Evolutionary conservation across 2,113 vertebrate genomes (phyloP).

Genomic region (Steatornis caripensis): DNA sequence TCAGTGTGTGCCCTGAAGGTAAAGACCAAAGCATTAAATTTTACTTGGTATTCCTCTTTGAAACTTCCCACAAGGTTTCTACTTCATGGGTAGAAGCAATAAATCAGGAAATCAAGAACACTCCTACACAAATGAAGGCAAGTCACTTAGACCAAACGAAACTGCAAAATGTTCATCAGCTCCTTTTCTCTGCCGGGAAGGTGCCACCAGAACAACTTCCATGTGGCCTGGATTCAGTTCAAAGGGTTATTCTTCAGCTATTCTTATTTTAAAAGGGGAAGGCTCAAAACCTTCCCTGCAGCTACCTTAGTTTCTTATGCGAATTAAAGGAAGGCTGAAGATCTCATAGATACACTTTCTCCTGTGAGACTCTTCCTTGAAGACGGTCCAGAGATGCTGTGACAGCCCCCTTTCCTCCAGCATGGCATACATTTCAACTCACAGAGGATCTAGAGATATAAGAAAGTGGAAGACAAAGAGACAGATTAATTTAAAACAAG

Average conservation of each 20-base stretch:
- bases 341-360: neutral
- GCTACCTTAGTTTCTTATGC: neutral
- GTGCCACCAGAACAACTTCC: neutral
- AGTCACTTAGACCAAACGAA: neutral
- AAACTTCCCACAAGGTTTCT: neutral
- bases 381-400: neutral
- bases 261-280: neutral
- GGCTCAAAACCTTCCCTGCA: neutral
- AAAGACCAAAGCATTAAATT: neutral
- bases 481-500: neutral
- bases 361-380: neutral
- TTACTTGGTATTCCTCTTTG: neutral
- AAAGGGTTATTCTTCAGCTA: neutral
- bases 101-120: neutral
- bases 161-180: neutral
- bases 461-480: neutral
- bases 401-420: neutral
- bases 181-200: neutral
- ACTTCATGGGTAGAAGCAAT: neutral
- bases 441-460: neutral
- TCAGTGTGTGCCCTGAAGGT: neutral
- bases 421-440: neutral
- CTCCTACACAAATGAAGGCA: neutral
- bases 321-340: neutral
- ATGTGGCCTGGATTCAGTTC: neutral